These are phyloP conservation scores for Phortica variegata DNA, from an alignment of 1,140 invertebrate genomes.

Conservation along the genomic window DNA sequence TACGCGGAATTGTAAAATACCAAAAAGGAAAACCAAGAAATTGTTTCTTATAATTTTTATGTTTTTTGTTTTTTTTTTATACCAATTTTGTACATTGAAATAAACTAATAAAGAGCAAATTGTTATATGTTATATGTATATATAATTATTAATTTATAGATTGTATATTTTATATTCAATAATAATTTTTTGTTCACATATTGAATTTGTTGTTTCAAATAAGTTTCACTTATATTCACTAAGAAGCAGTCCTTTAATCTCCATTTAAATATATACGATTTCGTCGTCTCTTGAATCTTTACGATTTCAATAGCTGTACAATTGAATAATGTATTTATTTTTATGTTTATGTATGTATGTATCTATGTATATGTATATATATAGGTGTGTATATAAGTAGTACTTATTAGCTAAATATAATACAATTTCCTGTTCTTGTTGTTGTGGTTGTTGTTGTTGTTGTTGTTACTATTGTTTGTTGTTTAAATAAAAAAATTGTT, in stretches of 20 bases:
- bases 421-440: too few relatives aligned
- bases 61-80: conserved; percentile 33
- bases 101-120: conserved; percentile 37
- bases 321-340: conserved; percentile 10
- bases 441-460: conserved; percentile 21
- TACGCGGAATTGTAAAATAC: too few relatives aligned
- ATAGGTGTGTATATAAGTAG: too few relatives aligned
- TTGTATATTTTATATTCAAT: conserved; percentile 47
- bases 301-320: conserved; percentile 54
- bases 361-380: conserved; percentile 2
- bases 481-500: too few relatives aligned
- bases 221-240: conserved; percentile 52
- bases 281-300: conserved; percentile 53
- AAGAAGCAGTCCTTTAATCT: conserved; percentile 55
- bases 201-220: conserved; percentile 49
- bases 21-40: too few relatives aligned
- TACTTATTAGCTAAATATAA: too few relatives aligned
- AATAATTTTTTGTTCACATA: conserved; percentile 31
- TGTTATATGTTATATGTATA: conserved; percentile 21
- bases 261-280: conserved; percentile 50
- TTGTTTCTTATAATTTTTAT: neutral
- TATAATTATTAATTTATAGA: conserved; percentile 22
- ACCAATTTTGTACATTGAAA: conserved; percentile 50
- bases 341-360: conserved; percentile 1
- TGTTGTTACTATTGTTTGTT: conserved; percentile 10